Percentiles rank a stretch among this genome's conserved stretches.
Conservation (phyloP, 2,888 invertebrate genomes). For the Tachina grossa region DNA sequence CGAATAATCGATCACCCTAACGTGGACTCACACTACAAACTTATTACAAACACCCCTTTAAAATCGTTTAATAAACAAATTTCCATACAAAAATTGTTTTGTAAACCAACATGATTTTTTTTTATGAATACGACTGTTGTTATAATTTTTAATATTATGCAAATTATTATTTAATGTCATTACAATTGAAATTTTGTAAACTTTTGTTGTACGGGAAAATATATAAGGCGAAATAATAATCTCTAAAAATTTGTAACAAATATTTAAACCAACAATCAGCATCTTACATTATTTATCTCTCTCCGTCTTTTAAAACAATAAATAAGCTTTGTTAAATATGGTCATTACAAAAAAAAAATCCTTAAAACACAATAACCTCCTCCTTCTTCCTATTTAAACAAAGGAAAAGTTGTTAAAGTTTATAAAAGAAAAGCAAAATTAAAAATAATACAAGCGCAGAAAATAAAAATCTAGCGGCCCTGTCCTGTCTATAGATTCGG, state of each 20-base stretch:
- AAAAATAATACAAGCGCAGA: too few relatives aligned
- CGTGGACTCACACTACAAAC: too few relatives aligned
- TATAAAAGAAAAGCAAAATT: slow-evolving; percentile 15
- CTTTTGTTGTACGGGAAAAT: too few relatives aligned
- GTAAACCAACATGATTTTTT: too few relatives aligned
- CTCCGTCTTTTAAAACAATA: background rate
- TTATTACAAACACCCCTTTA: too few relatives aligned
- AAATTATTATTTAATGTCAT: background rate
- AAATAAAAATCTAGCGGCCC: too few relatives aligned
- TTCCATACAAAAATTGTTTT: too few relatives aligned
- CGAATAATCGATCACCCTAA: too few relatives aligned
- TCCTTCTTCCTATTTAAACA: slow-evolving; percentile 21
- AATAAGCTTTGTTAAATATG: slow-evolving; percentile 32
- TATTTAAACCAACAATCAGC: background rate
- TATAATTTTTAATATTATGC: background rate
- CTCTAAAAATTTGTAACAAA: background rate
- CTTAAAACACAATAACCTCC: slow-evolving; percentile 40
- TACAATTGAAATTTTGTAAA: background rate
- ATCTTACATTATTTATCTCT: background rate
- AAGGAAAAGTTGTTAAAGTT: slow-evolving; percentile 59
- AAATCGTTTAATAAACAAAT: too few relatives aligned
- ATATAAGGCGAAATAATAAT: background rate
- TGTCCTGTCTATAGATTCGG: too few relatives aligned
- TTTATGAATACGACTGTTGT: background rate
- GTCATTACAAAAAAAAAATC: slow-evolving; percentile 13